Base-by-base conservation (phyloP, 2,113 vertebrate species). In the Corythoichthys intestinalis region DNA sequence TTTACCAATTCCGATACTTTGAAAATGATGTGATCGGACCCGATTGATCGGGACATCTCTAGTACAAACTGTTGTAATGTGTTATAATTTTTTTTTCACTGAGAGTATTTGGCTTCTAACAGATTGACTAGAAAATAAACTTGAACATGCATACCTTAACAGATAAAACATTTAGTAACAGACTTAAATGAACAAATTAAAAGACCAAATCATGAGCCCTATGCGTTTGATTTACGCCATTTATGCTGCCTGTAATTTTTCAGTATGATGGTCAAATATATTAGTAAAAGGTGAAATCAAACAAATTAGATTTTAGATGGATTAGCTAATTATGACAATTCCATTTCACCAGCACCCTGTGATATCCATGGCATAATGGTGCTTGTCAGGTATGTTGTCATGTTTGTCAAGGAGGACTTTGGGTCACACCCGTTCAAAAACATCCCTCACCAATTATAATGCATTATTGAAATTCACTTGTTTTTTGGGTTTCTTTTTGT, bases 241-340 rank as follows among this genome's bases (percentile, higher is more conserved):
- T 82, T 86, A 84, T 83, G 72, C 65, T 64, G 70, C 77, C 58
- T 80, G 81, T 74, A 87, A 86, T 78, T 76, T 77, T 81, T 65
- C 79, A 80, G 71, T 66, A 11, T 73, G 76, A 48, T 79, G 89
- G 87, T 88, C 87, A 89, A 71, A 85, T 70, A 63, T 78, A 81
- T 78, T 79, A 77, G 78, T 67, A 69, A 83, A 83, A 83, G 82
- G 84, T 82, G 80, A 83, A 80, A 76, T 74, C 83, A 86, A 87
- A 87, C 88, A 91, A 91, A 91, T 89, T 77, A 91, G 88, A 91
- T 92, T 91, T 92, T 90, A 78, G 87, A 82, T 85, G 88, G 91
- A 90, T 91, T 91, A 82, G 84, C 80, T 91, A 91, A 93, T 93
- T 92, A 91, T 89, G 81, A 84, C 85, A 72, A 87, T 91, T 91